These are phyloP conservation scores for Enteromius paludinosus DNA, from an alignment of 2,797 vertebrate species.

Conservation along the genomic window DNA sequence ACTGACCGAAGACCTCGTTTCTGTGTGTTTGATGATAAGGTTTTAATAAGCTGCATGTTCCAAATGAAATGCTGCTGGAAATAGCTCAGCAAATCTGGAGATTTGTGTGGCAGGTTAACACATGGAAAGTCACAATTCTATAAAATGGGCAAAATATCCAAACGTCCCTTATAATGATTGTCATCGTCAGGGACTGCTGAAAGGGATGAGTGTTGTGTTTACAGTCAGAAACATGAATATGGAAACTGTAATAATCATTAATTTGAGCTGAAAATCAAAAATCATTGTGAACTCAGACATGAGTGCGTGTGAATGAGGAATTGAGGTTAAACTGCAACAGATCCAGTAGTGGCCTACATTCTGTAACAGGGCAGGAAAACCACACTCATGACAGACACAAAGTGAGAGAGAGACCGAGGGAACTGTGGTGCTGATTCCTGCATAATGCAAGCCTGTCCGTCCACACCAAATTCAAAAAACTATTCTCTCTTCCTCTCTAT, in stretches of 20 bases:
- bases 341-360: conserved; percentile 42
- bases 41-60: background rate
- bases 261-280: background rate
- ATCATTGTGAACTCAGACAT: background rate
- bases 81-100: background rate
- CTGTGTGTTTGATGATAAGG: background rate
- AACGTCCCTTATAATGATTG: background rate
- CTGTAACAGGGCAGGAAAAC: background rate
- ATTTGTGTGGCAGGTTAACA: background rate
- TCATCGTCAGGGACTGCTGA: background rate
- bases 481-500: background rate
- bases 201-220: background rate
- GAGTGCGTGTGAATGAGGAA: conserved; percentile 13
- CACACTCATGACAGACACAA: background rate
- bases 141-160: background rate
- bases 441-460: conserved; percentile 6
- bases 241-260: background rate
- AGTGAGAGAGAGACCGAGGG: background rate
- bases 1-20: background rate
- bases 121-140: background rate
- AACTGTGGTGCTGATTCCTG: background rate
- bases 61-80: background rate
- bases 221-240: background rate
- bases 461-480: background rate
- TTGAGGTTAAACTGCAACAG: conserved; percentile 3